Evolutionary conservation across 2,888 invertebrate species (phyloP).

Genomic region (Subacronicta megacephala): DNA sequence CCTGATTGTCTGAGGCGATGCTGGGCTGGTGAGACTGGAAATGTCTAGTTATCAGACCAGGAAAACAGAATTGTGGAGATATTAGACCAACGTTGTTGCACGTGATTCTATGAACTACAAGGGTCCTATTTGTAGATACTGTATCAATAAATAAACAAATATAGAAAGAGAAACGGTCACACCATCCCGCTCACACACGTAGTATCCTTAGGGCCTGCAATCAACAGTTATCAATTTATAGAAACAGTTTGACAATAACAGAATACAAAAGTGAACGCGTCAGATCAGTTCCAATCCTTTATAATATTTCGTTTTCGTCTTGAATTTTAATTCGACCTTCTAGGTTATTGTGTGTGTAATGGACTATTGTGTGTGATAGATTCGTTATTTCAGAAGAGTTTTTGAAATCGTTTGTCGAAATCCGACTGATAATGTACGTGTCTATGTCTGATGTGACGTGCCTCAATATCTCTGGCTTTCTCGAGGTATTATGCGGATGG

Average conservation of each 20-base stretch:
- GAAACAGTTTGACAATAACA: slow-evolving; percentile 38
- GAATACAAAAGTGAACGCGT: slow-evolving; percentile 47
- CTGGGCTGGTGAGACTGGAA: no score
- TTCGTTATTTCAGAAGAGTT: slow-evolving; percentile 30
- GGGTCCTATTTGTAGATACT: slow-evolving; percentile 32
- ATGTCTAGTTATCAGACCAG: background rate
- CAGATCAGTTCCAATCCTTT: slow-evolving; percentile 7
- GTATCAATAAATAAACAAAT: slow-evolving; percentile 50
- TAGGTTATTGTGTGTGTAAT: slow-evolving; percentile 23
- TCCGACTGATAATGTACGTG: slow-evolving; percentile 55
- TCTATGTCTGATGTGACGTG: slow-evolving; percentile 56
- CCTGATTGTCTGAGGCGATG: background rate
- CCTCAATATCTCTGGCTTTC: slow-evolving; percentile 55
- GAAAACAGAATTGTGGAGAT: slow-evolving; percentile 13
- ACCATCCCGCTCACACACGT: slow-evolving; percentile 30
- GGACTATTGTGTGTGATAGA: slow-evolving; percentile 27
- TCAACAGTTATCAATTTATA: slow-evolving; percentile 27
- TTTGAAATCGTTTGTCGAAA: no score
- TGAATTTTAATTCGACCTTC: slow-evolving; percentile 42
- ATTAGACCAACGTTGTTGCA: slow-evolving; percentile 6
- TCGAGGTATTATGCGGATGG: slow-evolving; percentile 68
- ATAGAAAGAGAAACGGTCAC: slow-evolving; percentile 42
- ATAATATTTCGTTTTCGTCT: slow-evolving; percentile 32
- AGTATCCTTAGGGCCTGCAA: slow-evolving; percentile 19
- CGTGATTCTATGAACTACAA: slow-evolving; percentile 16